Percentiles rank a stretch among this genome's conserved stretches.
phyloP scores from a whole-genome alignment of 2,888 invertebrate genomes.

The Agrochola circellaris region DNA sequence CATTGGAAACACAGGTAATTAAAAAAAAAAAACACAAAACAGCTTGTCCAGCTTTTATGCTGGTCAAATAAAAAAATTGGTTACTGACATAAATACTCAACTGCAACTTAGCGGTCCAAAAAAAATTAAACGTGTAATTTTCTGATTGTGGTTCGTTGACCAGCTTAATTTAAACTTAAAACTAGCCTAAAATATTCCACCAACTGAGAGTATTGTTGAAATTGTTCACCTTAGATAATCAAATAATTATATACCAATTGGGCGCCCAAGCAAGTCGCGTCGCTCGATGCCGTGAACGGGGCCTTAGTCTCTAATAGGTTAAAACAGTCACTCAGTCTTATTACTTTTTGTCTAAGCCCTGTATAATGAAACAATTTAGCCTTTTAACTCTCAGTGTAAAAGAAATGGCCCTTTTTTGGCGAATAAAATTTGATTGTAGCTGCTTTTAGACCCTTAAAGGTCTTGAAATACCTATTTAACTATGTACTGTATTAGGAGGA shows the following conservation, averaged over 20 bases:
- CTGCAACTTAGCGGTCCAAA: too few relatives aligned
- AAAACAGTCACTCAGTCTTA: conserved; percentile 28
- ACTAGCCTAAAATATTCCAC: too few relatives aligned
- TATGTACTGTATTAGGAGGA: neutral
- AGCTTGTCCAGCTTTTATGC: too few relatives aligned
- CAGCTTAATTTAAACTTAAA: neutral
- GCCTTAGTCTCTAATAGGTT: conserved; percentile 12
- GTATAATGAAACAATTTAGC: conserved; percentile 51
- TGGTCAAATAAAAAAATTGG: too few relatives aligned
- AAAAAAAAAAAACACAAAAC: too few relatives aligned
- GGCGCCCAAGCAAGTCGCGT: neutral
- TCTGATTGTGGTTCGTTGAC: too few relatives aligned
- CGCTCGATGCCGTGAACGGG: neutral
- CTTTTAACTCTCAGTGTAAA: conserved; percentile 18
- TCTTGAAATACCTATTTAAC: conserved; percentile 12
- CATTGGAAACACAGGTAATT: too few relatives aligned
- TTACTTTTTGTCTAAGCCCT: conserved; percentile 33
- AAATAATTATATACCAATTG: too few relatives aligned
- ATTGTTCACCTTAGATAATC: too few relatives aligned
- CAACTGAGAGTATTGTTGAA: too few relatives aligned
- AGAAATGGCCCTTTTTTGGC: conserved; percentile 26
- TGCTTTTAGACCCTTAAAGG: conserved; percentile 14
- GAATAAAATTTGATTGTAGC: conserved; percentile 39
- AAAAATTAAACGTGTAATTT: too few relatives aligned
- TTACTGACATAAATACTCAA: too few relatives aligned